These are phyloP conservation scores for Myotis vivesi DNA, from an alignment of 2,797 vertebrate species.

Conservation along the genomic window DNA sequence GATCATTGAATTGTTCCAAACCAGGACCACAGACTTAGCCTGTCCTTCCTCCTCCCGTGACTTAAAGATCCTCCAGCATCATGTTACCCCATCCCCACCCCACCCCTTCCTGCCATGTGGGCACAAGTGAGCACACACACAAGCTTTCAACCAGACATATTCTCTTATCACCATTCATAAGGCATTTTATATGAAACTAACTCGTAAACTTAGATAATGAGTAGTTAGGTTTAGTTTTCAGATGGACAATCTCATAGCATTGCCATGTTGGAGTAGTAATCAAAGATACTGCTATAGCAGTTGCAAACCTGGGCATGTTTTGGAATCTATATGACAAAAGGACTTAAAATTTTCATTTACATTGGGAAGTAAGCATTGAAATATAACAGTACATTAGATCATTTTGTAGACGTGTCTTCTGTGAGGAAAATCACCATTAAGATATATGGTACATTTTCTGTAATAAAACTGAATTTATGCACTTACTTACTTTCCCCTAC, in stretches of 20 bases:
- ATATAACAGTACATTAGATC: background rate
- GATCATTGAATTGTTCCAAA: background rate
- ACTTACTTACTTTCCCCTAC: background rate
- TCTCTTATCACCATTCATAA: background rate
- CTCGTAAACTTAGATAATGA: constrained; percentile 33
- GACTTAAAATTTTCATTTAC: constrained; percentile 11
- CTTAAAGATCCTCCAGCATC: background rate
- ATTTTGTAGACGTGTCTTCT: constrained; percentile 1
- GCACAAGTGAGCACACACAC: background rate
- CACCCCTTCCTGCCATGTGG: background rate
- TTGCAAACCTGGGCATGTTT: background rate
- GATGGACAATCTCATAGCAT: background rate
- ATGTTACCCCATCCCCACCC: background rate
- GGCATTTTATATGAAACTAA: constrained; percentile 2
- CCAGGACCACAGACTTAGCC: background rate
- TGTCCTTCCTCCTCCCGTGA: background rate
- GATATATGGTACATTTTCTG: background rate
- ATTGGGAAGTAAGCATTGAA: constrained; percentile 11
- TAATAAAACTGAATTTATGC: background rate
- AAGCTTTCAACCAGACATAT: background rate
- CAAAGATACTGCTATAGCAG: background rate
- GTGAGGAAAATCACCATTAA: background rate
- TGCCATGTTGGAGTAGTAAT: background rate
- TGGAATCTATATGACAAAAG: background rate
- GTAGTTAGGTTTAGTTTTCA: constrained; percentile 17